Base-by-base conservation (phyloP, 2,888 invertebrate species). In the Geophilus truncorum region DNA sequence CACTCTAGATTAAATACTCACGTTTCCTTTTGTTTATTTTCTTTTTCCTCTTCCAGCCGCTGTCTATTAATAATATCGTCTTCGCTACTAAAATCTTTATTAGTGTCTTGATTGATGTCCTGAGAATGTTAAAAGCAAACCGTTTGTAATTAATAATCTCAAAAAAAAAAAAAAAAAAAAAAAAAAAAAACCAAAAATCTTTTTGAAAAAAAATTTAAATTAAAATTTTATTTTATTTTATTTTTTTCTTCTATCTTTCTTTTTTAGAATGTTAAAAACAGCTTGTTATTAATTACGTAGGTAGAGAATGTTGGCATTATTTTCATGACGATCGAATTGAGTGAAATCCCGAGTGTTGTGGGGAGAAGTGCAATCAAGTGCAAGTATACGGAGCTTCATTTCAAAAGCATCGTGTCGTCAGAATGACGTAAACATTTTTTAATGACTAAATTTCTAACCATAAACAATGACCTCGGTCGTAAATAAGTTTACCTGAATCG, bases 401-500 rank as follows among this genome's bases (percentile, higher is more conserved):
- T n/a, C n/a, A n/a, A n/a, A n/a, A n/a, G n/a, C n/a, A n/a, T n/a
- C n/a, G n/a, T n/a, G 57, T 62, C 7, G 6, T 36, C 36, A 36
- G 51, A 9, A 15, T 51, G 51, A 51, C 51, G 51, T 51, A 18
- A 12, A 51, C 15, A n/a, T 9, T 9, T 51, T 15, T 4, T 4
- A 6, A 15, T 4, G 51, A 51, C n/a, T n/a, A n/a, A n/a, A n/a
- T n/a, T n/a, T n/a, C n/a, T n/a, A n/a, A n/a, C n/a, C n/a, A n/a
- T n/a, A n/a, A n/a, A n/a, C n/a, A n/a, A n/a, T n/a, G n/a, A n/a
- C n/a, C n/a, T n/a, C n/a, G n/a, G n/a, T n/a, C n/a, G n/a, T n/a
- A n/a, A n/a, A n/a, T n/a, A 36, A 82, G 70, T 80, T 77, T 83
- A 86, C 87, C 84, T 86, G 86, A 7, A 86, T 85, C 23, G 86